Evolutionary conservation across 2,888 invertebrate genomes (phyloP).

Genomic region (Drosophila affinis): DNA sequence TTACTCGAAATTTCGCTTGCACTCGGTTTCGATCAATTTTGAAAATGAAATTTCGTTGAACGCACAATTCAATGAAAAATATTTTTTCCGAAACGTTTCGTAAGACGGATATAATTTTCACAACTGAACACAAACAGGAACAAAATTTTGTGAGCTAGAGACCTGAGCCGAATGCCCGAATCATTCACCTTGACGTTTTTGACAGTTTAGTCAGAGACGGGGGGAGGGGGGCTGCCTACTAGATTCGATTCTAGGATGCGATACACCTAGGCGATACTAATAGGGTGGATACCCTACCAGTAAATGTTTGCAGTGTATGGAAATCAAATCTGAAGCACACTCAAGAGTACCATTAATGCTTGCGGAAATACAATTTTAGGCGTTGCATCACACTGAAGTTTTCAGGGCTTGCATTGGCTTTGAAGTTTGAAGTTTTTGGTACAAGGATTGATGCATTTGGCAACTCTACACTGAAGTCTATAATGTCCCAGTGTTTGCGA

Average conservation of each 20-base stretch:
- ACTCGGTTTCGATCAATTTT: constrained; percentile 5
- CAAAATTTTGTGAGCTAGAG: constrained; percentile 10
- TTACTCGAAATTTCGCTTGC: constrained; percentile 36
- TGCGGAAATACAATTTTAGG: too few relatives aligned
- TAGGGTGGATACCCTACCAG: background rate
- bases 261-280: background rate
- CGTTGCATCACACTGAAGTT: too few relatives aligned
- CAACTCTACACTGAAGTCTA: background rate
- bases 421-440: too few relatives aligned
- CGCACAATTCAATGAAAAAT: constrained; percentile 1
- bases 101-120: constrained; percentile 36
- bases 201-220: constrained; percentile 1
- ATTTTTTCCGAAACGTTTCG: constrained; percentile 36
- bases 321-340: too few relatives aligned
- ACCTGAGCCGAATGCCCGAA: constrained; percentile 17
- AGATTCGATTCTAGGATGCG: background rate
- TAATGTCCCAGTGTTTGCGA: background rate
- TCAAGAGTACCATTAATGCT: too few relatives aligned
- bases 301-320: too few relatives aligned
- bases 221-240: constrained; percentile 13
- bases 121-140: constrained; percentile 30
- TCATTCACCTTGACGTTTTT: constrained; percentile 29
- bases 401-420: too few relatives aligned
- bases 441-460: too few relatives aligned
- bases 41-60: constrained; percentile 1